Conservation (phyloP, 2,113 vertebrate genomes). For the Rhea americana region DNA sequence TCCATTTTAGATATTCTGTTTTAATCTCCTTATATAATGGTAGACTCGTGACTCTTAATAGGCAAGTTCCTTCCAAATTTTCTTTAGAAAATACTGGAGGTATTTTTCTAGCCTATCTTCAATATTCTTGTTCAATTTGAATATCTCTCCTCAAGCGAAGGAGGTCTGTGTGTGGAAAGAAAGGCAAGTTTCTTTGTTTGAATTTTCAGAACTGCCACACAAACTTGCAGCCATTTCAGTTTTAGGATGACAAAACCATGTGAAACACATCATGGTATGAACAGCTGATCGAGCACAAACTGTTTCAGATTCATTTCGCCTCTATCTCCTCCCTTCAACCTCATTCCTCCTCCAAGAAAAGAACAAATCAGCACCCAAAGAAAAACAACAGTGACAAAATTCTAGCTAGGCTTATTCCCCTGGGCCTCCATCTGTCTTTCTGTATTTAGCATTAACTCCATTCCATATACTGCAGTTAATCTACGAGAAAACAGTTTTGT, state of each 20-base stretch:
- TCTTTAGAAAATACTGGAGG: background rate
- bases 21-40: background rate
- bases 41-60: background rate
- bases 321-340: background rate
- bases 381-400: background rate
- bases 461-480: background rate
- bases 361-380: background rate
- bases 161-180: background rate
- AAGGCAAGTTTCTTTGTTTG: background rate
- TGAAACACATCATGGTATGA: background rate
- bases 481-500: background rate
- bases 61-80: background rate
- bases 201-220: background rate
- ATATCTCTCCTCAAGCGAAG: accelerated
- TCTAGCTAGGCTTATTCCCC: background rate
- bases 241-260: background rate
- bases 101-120: background rate
- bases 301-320: background rate
- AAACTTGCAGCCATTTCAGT: background rate
- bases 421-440: background rate
- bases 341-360: background rate
- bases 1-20: background rate
- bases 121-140: background rate
- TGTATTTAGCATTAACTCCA: background rate
- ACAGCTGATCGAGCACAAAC: background rate